A percentile compares a stretch with the other conserved stretches of the same genome.
phyloP scores from a whole-genome alignment of 2,113 vertebrate genomes.

The Casuarius casuarius region DNA sequence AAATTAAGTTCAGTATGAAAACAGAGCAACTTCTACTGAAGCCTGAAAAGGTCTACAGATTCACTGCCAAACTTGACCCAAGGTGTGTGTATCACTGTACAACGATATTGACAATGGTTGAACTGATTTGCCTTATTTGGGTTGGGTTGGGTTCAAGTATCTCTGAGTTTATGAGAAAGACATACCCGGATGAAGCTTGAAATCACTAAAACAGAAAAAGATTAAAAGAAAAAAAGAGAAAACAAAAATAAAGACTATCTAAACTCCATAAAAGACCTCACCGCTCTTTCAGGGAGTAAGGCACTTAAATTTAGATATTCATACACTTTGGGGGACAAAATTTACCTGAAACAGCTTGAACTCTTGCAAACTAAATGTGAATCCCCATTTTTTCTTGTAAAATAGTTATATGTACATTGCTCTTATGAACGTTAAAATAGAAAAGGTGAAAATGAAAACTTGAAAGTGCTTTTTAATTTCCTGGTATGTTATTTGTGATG shows the following conservation, averaged over 20 bases:
- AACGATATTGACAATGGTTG: neutral
- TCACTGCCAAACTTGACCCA: neutral
- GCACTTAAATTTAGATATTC: constrained; percentile 5
- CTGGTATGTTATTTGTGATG: neutral
- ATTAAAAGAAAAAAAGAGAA: neutral
- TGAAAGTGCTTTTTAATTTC: constrained; percentile 55
- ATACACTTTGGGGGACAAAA: constrained; percentile 8
- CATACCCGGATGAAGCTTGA: neutral
- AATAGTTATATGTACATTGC: neutral
- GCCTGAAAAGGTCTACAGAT: neutral
- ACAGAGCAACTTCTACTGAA: neutral
- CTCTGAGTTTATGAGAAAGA: neutral
- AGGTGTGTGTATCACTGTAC: neutral
- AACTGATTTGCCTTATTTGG: neutral
- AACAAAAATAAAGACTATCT: constrained; percentile 6
- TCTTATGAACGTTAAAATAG: neutral
- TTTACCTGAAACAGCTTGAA: constrained; percentile 17
- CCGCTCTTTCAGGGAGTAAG: neutral
- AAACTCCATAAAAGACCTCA: constrained; percentile 23
- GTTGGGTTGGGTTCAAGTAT: neutral
- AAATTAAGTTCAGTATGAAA: neutral
- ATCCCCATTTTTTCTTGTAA: constrained; percentile 10
- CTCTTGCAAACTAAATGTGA: neutral
- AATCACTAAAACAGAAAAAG: neutral
- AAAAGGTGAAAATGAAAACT: neutral